Evolutionary conservation across 1,140 invertebrate genomes (phyloP).

Genomic region (Periplaneta americana): DNA sequence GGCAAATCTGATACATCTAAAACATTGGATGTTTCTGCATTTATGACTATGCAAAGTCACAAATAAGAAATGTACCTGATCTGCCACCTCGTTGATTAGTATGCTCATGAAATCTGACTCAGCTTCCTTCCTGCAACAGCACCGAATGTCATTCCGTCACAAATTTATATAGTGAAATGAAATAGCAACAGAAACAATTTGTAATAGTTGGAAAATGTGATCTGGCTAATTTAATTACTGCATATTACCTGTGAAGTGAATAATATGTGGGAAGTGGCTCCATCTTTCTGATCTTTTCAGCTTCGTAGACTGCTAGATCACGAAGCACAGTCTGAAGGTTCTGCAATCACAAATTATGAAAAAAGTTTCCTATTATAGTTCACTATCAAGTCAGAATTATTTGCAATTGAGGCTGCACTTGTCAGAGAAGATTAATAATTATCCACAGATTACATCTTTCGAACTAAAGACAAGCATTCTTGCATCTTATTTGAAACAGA

Average conservation of each 20-base stretch:
- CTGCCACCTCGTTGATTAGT: constrained; percentile 51
- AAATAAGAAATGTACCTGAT: too few relatives aligned
- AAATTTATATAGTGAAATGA: neutral
- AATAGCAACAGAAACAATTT: neutral
- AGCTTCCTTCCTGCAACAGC: constrained; percentile 55
- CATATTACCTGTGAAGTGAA: constrained; percentile 46
- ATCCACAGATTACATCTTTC: too few relatives aligned
- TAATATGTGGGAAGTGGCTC: constrained; percentile 48
- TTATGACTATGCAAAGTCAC: too few relatives aligned
- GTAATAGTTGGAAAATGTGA: neutral
- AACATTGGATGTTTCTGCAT: too few relatives aligned
- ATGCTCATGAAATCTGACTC: constrained; percentile 66
- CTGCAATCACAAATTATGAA: constrained; percentile 26
- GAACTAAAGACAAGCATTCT: too few relatives aligned
- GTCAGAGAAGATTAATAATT: too few relatives aligned
- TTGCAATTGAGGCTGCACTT: too few relatives aligned
- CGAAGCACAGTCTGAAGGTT: constrained; percentile 53
- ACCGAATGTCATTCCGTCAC: too few relatives aligned
- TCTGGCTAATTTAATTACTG: too few relatives aligned
- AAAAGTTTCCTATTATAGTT: neutral
- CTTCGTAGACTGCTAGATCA: constrained; percentile 60
- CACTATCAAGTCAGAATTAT: too few relatives aligned
- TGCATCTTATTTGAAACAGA: too few relatives aligned
- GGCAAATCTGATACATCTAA: too few relatives aligned
- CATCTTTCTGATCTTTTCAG: constrained; percentile 30